Conservation (phyloP, 1,140 invertebrate species). For the Rhynchophorus ferrugineus region DNA sequence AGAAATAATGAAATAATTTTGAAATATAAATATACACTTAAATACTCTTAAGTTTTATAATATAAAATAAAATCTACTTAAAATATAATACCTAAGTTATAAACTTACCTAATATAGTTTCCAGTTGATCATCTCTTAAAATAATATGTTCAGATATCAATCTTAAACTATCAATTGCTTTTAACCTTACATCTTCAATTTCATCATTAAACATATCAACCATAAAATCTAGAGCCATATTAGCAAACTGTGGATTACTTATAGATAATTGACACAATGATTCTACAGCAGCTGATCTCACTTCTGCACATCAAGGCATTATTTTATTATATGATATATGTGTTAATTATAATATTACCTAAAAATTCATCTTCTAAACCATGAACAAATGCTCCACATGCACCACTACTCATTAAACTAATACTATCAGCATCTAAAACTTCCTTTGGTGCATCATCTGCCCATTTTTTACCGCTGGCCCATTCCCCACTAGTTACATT, state of each 20-base stretch:
- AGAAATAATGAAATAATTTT: too few species aligned
- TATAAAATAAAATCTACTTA: too few species aligned
- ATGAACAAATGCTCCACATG: slow-evolving; percentile 97
- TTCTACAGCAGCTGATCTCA: slow-evolving; percentile 88
- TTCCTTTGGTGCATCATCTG: slow-evolving; percentile 79
- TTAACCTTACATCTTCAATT: slow-evolving; percentile 92
- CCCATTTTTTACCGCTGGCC: slow-evolving; percentile 87
- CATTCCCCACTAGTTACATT: slow-evolving; percentile 78
- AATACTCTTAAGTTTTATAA: too few species aligned
- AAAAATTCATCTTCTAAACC: slow-evolving; percentile 97
- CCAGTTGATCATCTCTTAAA: slow-evolving; percentile 89
- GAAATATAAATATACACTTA: too few species aligned
- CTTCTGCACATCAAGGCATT: slow-evolving; percentile 62
- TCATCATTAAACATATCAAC: slow-evolving; percentile 99
- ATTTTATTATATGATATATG: too few species aligned
- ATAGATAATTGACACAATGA: slow-evolving; percentile 86
- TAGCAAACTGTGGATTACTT: slow-evolving; percentile 77
- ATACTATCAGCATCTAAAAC: slow-evolving; percentile 67
- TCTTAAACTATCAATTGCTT: slow-evolving; percentile 87
- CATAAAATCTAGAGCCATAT: slow-evolving; percentile 84
- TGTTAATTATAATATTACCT: slow-evolving; percentile 47
- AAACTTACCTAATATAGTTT: slow-evolving; percentile 87
- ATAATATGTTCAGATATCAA: slow-evolving; percentile 82
- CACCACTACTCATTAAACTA: slow-evolving; percentile 82
- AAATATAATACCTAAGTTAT: too few species aligned